Conservation (phyloP, 2,888 invertebrate genomes). For the Oligia strigilis region DNA sequence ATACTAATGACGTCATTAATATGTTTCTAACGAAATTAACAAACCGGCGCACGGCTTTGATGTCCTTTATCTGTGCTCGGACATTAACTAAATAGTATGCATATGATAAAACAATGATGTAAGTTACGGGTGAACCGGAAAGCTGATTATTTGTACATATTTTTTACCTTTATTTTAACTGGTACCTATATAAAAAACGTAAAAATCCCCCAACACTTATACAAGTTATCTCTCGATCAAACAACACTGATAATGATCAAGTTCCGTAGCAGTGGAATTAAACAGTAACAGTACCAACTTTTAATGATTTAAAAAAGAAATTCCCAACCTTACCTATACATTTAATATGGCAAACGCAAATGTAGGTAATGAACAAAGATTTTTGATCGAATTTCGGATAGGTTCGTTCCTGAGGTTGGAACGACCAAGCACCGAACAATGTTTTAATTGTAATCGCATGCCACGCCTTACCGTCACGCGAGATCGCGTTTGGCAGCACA, state of each 20-base stretch:
- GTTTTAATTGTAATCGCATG: constrained; percentile 88
- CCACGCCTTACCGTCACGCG: constrained; percentile 88
- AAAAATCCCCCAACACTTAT: not conserved
- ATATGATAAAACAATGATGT: constrained; percentile 74
- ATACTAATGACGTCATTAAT: constrained; percentile 88
- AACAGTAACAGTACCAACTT: constrained; percentile 32
- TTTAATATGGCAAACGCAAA: constrained; percentile 47
- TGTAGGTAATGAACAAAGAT: constrained; percentile 59
- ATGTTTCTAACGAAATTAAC: constrained; percentile 87
- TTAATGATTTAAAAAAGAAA: constrained; percentile 45
- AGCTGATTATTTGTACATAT: constrained; percentile 5
- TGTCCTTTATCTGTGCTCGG: constrained; percentile 78
- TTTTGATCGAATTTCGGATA: constrained; percentile 72
- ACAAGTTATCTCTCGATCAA: constrained; percentile 40
- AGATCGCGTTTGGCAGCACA: constrained; percentile 85
- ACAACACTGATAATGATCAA: constrained; percentile 40
- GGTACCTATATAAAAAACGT: not conserved
- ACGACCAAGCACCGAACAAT: constrained; percentile 74
- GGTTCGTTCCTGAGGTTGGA: constrained; percentile 66
- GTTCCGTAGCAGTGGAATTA: constrained; percentile 29
- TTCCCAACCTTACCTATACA: not conserved
- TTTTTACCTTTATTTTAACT: constrained; percentile 3
- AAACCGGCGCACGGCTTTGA: constrained; percentile 80
- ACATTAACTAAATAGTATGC: constrained; percentile 70
- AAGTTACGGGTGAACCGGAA: constrained; percentile 72